Conservation (phyloP, 2,113 vertebrate genomes). For the Sebastes fasciatus region DNA sequence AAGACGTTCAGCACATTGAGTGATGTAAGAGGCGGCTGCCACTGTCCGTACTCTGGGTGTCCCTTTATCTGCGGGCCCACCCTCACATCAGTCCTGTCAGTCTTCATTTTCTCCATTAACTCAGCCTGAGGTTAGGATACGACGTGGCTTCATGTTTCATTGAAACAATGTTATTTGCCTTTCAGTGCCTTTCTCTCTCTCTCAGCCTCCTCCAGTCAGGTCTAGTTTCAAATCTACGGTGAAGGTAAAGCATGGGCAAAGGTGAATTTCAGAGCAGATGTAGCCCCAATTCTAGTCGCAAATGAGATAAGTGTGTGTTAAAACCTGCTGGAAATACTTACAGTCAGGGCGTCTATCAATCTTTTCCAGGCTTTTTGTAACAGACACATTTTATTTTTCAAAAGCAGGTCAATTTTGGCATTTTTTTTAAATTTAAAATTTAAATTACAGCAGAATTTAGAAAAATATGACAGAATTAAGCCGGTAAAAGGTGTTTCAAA, state of each 20-base stretch:
- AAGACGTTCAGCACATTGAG: constrained; percentile 49
- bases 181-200: constrained; percentile 1
- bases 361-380: not conserved
- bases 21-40: constrained; percentile 54
- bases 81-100: constrained; percentile 46
- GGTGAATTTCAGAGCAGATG: constrained; percentile 26
- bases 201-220: not conserved
- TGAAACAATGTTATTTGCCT: constrained; percentile 34
- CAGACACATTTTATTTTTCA: not conserved
- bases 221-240: constrained; percentile 32
- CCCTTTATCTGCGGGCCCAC: constrained; percentile 48
- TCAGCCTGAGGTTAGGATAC: constrained; percentile 36
- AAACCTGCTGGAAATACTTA: constrained; percentile 22
- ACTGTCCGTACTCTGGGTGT: constrained; percentile 42
- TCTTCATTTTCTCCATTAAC: constrained; percentile 56
- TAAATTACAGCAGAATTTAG: not conserved
- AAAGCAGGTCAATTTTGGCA: not conserved
- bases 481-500: not conserved
- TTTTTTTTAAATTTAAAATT: not conserved
- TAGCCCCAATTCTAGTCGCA: not conserved
- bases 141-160: constrained; percentile 39
- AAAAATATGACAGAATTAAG: not conserved
- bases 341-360: not conserved
- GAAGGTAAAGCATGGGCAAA: constrained; percentile 13
- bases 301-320: constrained; percentile 28